Evolutionary conservation across 2,113 vertebrate genomes (phyloP).

Genomic region (Prionailurus bengalensis): DNA sequence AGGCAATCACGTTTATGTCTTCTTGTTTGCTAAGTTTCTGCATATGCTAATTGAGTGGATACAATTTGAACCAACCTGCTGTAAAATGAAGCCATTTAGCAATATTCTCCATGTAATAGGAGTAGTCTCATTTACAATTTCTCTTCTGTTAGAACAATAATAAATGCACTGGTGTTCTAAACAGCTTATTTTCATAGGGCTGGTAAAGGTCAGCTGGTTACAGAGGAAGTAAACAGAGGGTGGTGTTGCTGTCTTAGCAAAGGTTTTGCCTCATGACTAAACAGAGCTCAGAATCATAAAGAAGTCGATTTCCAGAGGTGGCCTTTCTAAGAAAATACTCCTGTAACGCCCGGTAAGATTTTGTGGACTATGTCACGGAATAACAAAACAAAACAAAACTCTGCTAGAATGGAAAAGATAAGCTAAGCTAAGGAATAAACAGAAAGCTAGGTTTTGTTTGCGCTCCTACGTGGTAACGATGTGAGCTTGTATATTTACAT

Average conservation of each 20-base stretch:
- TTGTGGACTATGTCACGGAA: background rate
- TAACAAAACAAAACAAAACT: background rate
- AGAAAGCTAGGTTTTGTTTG: background rate
- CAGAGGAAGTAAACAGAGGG: background rate
- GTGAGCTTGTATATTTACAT: background rate
- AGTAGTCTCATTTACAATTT: constrained; percentile 33
- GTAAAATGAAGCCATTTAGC: constrained; percentile 40
- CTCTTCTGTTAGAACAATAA: constrained; percentile 28
- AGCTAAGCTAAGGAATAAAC: background rate
- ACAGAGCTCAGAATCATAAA: background rate
- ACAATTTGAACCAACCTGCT: constrained; percentile 34
- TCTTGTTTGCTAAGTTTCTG: background rate
- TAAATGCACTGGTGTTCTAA: background rate
- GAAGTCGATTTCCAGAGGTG: background rate
- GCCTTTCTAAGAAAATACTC: background rate
- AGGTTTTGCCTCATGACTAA: background rate
- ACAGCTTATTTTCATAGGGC: background rate
- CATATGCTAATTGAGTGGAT: constrained; percentile 42
- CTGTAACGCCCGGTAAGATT: background rate
- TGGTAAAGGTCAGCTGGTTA: background rate
- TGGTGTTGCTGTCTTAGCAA: background rate
- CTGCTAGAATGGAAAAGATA: background rate
- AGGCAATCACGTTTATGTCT: constrained; percentile 6
- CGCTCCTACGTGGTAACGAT: background rate
- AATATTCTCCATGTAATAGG: background rate